These are phyloP conservation scores for Nesogale talazaci DNA, from an alignment of 2,113 vertebrate species.

Conservation along the genomic window DNA sequence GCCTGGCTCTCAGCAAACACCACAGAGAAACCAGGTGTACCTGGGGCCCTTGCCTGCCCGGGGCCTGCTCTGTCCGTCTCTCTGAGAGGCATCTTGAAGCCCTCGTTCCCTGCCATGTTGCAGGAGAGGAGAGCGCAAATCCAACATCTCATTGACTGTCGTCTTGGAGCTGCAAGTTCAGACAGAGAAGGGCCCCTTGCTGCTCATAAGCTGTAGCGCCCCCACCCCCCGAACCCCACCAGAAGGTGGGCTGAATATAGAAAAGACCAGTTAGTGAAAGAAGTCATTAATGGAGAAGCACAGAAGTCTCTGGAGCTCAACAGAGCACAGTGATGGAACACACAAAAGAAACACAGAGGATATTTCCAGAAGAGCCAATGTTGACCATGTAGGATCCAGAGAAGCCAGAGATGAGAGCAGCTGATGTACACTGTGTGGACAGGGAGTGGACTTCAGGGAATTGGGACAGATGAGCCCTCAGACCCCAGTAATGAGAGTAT, in stretches of 20 bases:
- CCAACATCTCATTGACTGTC: too few species aligned
- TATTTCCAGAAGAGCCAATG: not conserved
- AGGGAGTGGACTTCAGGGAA: too few species aligned
- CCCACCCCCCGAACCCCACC: rapidly evolving
- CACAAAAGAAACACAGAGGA: too few species aligned
- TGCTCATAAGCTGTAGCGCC: rapidly evolving
- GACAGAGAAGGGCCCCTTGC: not conserved
- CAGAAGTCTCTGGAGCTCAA: too few species aligned
- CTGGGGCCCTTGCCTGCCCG: not conserved
- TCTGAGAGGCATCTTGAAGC: not conserved
- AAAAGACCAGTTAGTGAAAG: rapidly evolving
- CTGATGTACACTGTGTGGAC: too few species aligned
- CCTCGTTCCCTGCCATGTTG: not conserved
- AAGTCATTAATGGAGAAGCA: rapidly evolving
- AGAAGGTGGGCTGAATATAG: rapidly evolving
- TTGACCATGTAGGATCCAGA: not conserved
- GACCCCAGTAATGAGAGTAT: too few species aligned
- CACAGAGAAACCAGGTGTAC: not conserved
- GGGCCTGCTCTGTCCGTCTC: not conserved
- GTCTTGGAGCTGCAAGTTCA: not conserved
- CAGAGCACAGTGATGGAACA: not conserved
- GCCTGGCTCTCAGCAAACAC: not conserved
- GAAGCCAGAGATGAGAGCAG: too few species aligned
- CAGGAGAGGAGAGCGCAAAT: not conserved
- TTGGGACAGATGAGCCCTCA: too few species aligned